A percentile compares a stretch with the other conserved stretches of the same genome.
These are phyloP conservation scores for Watersipora subatra DNA, from an alignment of 1,140 invertebrate species.

Conservation along the genomic window DNA sequence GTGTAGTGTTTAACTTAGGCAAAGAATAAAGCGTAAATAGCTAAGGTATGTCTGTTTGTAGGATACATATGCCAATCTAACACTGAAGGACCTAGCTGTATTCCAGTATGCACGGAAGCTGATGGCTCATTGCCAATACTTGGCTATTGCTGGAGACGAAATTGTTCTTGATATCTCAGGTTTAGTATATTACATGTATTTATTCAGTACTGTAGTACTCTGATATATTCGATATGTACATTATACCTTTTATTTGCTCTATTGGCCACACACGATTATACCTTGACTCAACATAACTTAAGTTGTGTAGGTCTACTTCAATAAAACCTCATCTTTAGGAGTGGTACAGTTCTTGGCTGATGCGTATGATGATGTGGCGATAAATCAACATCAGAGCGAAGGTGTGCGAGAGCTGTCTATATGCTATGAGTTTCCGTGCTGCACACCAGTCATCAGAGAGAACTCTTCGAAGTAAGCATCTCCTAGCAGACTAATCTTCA, in stretches of 20 bases:
- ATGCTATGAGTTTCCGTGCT: slow-evolving; percentile 13
- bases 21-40: too few relatives aligned
- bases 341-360: too few relatives aligned
- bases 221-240: too few relatives aligned
- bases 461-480: not conserved
- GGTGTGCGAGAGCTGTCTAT: not conserved
- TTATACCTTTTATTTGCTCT: too few relatives aligned
- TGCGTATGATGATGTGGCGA: too few relatives aligned
- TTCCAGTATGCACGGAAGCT: not conserved
- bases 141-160: slow-evolving; percentile 10
- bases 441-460: slow-evolving; percentile 6
- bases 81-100: slow-evolving; percentile 4
- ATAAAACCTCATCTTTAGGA: too few relatives aligned
- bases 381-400: too few relatives aligned
- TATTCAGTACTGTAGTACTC: too few relatives aligned
- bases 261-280: too few relatives aligned
- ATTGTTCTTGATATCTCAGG: slow-evolving; percentile 11
- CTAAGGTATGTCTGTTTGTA: slow-evolving; percentile 1
- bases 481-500: not conserved
- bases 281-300: too few relatives aligned
- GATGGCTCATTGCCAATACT: slow-evolving; percentile 5
- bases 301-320: too few relatives aligned
- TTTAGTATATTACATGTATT: slow-evolving; percentile 52
- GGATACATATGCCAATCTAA: slow-evolving; percentile 6
- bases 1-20: too few relatives aligned